Conservation (phyloP, 64 coral and sea anemone genomes). For the Acropora yongei region DNA sequence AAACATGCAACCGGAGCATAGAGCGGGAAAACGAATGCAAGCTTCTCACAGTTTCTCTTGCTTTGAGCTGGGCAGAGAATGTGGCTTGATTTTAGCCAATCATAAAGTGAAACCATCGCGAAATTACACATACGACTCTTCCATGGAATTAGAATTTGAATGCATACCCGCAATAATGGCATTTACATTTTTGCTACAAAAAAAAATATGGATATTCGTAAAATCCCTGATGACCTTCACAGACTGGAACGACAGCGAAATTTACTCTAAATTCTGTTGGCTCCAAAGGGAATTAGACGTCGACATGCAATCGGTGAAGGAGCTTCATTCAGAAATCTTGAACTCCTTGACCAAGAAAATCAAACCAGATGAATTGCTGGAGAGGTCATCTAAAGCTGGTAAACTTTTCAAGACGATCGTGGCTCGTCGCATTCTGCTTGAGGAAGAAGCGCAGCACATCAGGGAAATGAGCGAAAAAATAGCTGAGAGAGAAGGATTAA, state of each 20-base stretch:
- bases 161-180: no score
- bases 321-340: slow-evolving; percentile 73
- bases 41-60: no score
- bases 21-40: no score
- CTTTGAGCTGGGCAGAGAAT: no score
- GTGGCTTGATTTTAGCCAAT: no score
- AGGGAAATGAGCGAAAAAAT: slow-evolving; percentile 62
- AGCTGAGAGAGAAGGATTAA: neutral
- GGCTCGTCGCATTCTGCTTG: slow-evolving; percentile 75
- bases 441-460: slow-evolving; percentile 73
- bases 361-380: slow-evolving; percentile 51
- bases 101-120: no score
- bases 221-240: no score
- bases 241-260: neutral
- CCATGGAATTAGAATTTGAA: no score
- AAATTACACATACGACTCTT: no score
- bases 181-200: no score
- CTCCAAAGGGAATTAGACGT: slow-evolving; percentile 61
- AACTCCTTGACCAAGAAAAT: slow-evolving; percentile 14
- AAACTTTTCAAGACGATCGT: slow-evolving; percentile 59
- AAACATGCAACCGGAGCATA: no score
- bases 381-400: slow-evolving; percentile 59
- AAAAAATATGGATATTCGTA: no score
- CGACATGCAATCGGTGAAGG: slow-evolving; percentile 69
- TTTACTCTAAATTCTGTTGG: neutral